Evolutionary conservation across 1,140 invertebrate species (phyloP).

Genomic region (Proctacanthus coquilletti): DNA sequence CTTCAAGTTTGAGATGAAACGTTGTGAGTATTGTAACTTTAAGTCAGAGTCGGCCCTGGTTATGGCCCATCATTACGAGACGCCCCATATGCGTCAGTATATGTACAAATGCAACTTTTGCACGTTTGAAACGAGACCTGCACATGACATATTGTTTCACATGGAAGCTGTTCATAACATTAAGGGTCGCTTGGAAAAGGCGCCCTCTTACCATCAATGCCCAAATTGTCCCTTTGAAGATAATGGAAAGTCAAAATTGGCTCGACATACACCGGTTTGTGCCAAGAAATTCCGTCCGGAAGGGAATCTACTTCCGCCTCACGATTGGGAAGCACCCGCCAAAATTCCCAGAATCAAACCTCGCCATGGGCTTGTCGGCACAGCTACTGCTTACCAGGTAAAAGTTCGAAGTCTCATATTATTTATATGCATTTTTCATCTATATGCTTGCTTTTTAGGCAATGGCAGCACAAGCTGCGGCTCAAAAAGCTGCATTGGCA

Average conservation of each 20-base stretch:
- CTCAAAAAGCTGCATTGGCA: constrained; percentile 26
- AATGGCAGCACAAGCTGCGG: constrained; percentile 28
- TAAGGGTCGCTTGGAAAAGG: constrained; percentile 63
- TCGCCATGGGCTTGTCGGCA: constrained; percentile 25
- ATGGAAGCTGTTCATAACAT: constrained; percentile 81
- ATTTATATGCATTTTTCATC: constrained; percentile 1
- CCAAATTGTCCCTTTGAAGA: constrained; percentile 89
- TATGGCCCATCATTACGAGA: constrained; percentile 79
- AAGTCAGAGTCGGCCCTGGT: constrained; percentile 78
- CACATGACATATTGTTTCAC: constrained; percentile 78
- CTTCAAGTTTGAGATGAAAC: constrained; percentile 61
- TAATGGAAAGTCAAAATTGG: constrained; percentile 85
- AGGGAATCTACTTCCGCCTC: constrained; percentile 62
- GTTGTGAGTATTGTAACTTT: constrained; percentile 84
- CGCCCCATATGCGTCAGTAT: constrained; percentile 79
- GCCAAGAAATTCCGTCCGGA: constrained; percentile 80
- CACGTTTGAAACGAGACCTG: constrained; percentile 61
- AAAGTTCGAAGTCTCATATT: not conserved
- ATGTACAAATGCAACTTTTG: constrained; percentile 81
- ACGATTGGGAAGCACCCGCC: constrained; percentile 82
- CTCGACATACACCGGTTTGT: constrained; percentile 75
- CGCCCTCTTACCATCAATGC: constrained; percentile 79
- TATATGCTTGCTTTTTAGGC: constrained; percentile 14
- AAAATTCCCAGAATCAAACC: constrained; percentile 54
- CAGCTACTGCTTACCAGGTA: constrained; percentile 30